Conservation (phyloP, 2,113 vertebrate genomes). For the Sprattus sprattus region DNA sequence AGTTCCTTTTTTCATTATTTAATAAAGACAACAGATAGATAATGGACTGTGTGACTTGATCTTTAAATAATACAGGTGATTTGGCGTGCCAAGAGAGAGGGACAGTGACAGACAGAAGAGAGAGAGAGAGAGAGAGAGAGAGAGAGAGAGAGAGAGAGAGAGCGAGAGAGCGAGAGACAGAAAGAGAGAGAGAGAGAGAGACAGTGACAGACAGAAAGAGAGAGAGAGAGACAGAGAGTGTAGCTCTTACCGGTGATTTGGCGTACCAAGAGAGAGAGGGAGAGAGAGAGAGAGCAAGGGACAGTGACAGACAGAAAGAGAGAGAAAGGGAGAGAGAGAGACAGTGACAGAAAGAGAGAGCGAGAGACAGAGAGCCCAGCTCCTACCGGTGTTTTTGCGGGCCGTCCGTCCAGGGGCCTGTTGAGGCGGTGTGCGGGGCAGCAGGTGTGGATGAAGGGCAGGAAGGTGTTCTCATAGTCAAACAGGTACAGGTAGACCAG, state of each 20-base stretch:
- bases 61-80: too few relatives aligned
- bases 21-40: too few relatives aligned
- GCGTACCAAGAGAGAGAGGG: too few relatives aligned
- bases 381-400: conserved; percentile 74
- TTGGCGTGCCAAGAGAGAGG: not conserved
- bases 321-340: too few relatives aligned
- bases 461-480: conserved; percentile 86
- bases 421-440: conserved; percentile 69
- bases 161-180: not conserved
- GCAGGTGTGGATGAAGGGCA: conserved; percentile 91
- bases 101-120: not conserved
- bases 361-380: too few relatives aligned
- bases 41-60: too few relatives aligned
- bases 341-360: too few relatives aligned
- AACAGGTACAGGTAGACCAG: conserved; percentile 91
- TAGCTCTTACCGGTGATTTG: too few relatives aligned
- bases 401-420: conserved; percentile 59
- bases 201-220: not conserved
- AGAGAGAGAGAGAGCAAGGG: too few relatives aligned
- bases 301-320: too few relatives aligned
- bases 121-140: not conserved
- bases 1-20: too few relatives aligned
- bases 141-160: not conserved
- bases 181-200: not conserved
- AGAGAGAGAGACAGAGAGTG: not conserved